Evolutionary conservation across 2,797 vertebrate genomes (phyloP), one percentile per base, ranked within the genome.

Genomic region (Dryobates pubescens): DNA sequence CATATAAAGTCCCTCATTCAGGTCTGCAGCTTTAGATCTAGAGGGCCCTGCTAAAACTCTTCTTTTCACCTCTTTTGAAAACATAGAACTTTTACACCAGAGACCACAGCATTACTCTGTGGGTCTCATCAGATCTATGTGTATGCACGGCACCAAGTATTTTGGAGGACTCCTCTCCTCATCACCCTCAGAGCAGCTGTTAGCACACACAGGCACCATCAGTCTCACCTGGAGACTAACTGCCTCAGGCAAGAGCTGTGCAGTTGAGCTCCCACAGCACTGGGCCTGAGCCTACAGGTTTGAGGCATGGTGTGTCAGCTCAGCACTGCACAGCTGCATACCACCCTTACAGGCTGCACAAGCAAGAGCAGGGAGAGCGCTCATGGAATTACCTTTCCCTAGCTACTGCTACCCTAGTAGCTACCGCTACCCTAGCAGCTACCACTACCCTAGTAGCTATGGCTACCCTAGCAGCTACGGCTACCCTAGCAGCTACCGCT

Each of bases 331-430:
- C 19, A 26, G 36, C 67, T 34, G 36, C 73, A 15, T 8, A 3
- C 32, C 6, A 1, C 4, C 6, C 0, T n/a, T 38, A 45, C 45
- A 0, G 7, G 30, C 36, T 74, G 30, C 36, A 8, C 54, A 0
- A 0, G 29, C 49, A 19, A 62, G 8, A 1, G 36, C 2, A 10
- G 63, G 56, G 49, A 77, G 34, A 63, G 38, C 0, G 0, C 38
- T 76, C 51, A 30, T 0, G 3, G 61, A 47, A 73, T 71, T 43
- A 29, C 12, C 71, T 67, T 22, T 15, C 20, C 49, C 19, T 0
- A 0, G 38, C 38, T 38, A 38, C 11, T 12, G 13, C 38, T 38
- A 38, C 38, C 38, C 38, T 38, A 38, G 38, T 38, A 38, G 38
- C 38, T 38, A 38, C 12, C 5, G 38, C 38, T 38, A 13, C 12